Conservation (phyloP, 2,888 invertebrate genomes). For the Dasysyrphus tricinctus region DNA sequence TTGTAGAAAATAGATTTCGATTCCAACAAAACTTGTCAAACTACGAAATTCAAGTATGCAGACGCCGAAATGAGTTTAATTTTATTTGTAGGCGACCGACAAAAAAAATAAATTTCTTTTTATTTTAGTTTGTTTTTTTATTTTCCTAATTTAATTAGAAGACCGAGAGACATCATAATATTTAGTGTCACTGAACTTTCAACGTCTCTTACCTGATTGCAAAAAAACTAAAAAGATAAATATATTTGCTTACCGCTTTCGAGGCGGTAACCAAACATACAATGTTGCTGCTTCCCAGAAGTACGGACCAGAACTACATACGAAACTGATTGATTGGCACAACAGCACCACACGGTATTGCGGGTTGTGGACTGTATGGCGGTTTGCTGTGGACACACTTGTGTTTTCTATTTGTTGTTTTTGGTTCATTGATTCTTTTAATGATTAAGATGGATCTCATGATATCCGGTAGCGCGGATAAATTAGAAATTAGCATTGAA, state of each 20-base stretch:
- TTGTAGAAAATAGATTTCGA: conserved; percentile 48
- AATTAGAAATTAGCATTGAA: conserved; percentile 72
- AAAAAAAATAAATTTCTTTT: no score
- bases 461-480: conserved; percentile 41
- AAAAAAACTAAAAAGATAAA: neutral
- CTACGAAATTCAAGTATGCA: conserved; percentile 21
- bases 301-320: neutral
- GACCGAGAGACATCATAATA: conserved; percentile 21
- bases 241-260: conserved; percentile 2
- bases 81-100: conserved; percentile 1
- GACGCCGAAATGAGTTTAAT: neutral
- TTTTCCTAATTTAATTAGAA: conserved; percentile 42
- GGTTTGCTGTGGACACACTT: conserved; percentile 7
- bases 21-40: conserved; percentile 39
- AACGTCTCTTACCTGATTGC: neutral
- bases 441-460: conserved; percentile 55
- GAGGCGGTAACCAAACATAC: conserved; percentile 30
- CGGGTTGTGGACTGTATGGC: neutral
- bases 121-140: conserved; percentile 6
- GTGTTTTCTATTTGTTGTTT: conserved; percentile 18
- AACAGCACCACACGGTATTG: neutral
- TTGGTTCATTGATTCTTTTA: conserved; percentile 68
- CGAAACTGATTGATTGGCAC: conserved; percentile 1
- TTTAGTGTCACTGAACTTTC: conserved; percentile 54
- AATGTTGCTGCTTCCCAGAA: conserved; percentile 31